A percentile compares a stretch with the other conserved stretches of the same genome.
Evolutionary conservation across 1,140 invertebrate species (phyloP).

Genomic region (Drosophila sp.): DNA sequence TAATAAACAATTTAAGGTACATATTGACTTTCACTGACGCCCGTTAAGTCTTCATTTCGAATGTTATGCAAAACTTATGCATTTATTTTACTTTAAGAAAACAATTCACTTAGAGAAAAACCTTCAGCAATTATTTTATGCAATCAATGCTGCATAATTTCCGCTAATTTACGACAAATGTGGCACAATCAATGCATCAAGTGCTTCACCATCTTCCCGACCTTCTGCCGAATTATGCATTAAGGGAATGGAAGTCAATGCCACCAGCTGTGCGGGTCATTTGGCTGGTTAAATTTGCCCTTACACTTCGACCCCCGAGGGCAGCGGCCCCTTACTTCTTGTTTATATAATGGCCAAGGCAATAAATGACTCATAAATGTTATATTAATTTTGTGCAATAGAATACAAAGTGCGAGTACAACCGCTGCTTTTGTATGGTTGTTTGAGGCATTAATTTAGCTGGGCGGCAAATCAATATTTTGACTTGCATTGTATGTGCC

Average conservation of each 20-base stretch:
- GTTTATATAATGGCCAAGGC: slow-evolving; percentile 56
- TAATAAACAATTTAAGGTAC: no score
- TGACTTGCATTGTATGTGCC: slow-evolving; percentile 48
- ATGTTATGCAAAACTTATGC: no score
- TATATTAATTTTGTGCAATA: slow-evolving; percentile 63
- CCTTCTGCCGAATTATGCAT: background rate
- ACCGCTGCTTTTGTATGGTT: slow-evolving; percentile 14
- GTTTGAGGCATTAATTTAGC: slow-evolving; percentile 57
- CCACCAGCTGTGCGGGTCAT: slow-evolving; percentile 68
- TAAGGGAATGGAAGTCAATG: slow-evolving; percentile 25
- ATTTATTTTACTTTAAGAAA: slow-evolving; percentile 6
- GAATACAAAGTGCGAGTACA: slow-evolving; percentile 31
- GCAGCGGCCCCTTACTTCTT: background rate
- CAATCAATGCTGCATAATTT: slow-evolving; percentile 73
- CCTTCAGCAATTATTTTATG: slow-evolving; percentile 23
- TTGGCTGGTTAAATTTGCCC: slow-evolving; percentile 48
- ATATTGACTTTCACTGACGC: no score
- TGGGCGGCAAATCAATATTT: slow-evolving; percentile 63
- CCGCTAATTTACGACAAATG: slow-evolving; percentile 68
- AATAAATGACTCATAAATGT: slow-evolving; percentile 74
- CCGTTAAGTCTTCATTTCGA: no score
- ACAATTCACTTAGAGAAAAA: slow-evolving; percentile 22
- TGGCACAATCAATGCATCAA: slow-evolving; percentile 51
- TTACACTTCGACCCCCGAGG: background rate
- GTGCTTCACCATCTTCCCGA: background rate